Evolutionary conservation across 2,888 invertebrate genomes (phyloP).

Genomic region (Stenoptilia bipunctidactyla): DNA sequence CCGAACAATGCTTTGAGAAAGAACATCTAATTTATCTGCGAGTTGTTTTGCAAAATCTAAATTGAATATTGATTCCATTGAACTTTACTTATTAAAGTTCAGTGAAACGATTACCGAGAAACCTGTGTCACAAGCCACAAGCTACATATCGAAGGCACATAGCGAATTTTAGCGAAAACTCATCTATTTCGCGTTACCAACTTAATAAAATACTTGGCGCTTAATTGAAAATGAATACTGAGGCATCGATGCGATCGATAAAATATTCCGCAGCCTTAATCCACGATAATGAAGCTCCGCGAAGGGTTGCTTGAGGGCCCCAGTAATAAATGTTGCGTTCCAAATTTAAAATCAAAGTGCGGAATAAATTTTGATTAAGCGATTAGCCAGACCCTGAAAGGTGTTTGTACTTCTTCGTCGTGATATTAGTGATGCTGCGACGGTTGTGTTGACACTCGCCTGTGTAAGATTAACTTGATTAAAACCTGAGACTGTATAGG

Average conservation of each 20-base stretch:
- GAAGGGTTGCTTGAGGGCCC: slow-evolving; percentile 62
- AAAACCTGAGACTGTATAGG: not conserved
- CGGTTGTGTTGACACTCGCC: slow-evolving; percentile 19
- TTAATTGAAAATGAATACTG: slow-evolving; percentile 72
- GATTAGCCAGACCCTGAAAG: slow-evolving; percentile 47
- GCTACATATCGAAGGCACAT: slow-evolving; percentile 49
- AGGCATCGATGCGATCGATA: slow-evolving; percentile 59
- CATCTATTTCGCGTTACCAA: slow-evolving; percentile 66
- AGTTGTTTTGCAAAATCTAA: slow-evolving; percentile 52
- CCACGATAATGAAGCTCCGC: slow-evolving; percentile 66
- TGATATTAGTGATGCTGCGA: slow-evolving; percentile 34
- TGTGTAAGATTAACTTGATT: slow-evolving; percentile 8
- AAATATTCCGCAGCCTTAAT: slow-evolving; percentile 69
- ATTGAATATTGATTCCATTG: slow-evolving; percentile 55
- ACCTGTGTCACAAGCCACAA: slow-evolving; percentile 18
- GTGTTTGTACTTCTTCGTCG: slow-evolving; percentile 57
- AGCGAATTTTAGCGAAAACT: slow-evolving; percentile 70
- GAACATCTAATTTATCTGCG: slow-evolving; percentile 65
- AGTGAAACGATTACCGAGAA: too few species aligned
- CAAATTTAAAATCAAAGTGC: slow-evolving; percentile 72
- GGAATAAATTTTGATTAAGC: slow-evolving; percentile 72
- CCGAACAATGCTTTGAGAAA: slow-evolving; percentile 65
- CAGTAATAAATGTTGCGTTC: slow-evolving; percentile 69
- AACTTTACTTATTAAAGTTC: not conserved
- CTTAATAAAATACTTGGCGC: slow-evolving; percentile 71